Evolutionary conservation across 2,888 invertebrate genomes (phyloP), one percentile per base, ranked within the genome.

Genomic region (Perithous albicinctus): DNA sequence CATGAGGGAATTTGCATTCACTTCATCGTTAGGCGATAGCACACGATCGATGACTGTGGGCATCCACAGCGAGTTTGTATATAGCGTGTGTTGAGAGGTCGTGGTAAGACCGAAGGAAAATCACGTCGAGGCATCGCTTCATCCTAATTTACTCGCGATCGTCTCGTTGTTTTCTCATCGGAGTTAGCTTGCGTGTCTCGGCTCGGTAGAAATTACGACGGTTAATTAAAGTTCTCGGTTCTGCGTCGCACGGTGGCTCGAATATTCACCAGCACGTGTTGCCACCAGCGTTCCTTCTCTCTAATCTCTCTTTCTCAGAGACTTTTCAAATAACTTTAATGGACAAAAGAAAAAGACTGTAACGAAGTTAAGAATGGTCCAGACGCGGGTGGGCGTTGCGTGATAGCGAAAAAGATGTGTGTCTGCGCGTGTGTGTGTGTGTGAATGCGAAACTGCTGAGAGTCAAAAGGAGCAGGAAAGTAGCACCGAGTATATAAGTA

Each of bases 211-310:
- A 85, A 84, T 84, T 84, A 85, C 80, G 79, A 67, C 51, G 80
- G 81, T 85, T 84, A 83, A 85, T 85, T 83, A 84, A 85, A 82
- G 75, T 78, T 69, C 78, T 72, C 51, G 59, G 38, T 56, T 59
- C 23, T 77, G 48, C 26, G 67, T 63, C 78, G 77, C 82, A 48
- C 38, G 46, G 29, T 46, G 10, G 46, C 38, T 64, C 72, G 78
- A 84, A 84, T 85, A 80, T 85, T 77, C 78, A 66, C 48, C 69
- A 63, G 81, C 79, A 84, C 80, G 80, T 85, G 85, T 48, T 59
- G 74, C 67, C n/a, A n/a, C n/a, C n/a, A n/a, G 35, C 5, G 35
- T 23, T n/a, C 43, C 35, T 12, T 15, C 63, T 0, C 20, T 5
- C 46, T 56, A n/a, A n/a, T 35, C 26, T 75, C 56, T 26, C 26